Conservation (phyloP, 2,888 invertebrate genomes). For the Girardia tigrina region DNA sequence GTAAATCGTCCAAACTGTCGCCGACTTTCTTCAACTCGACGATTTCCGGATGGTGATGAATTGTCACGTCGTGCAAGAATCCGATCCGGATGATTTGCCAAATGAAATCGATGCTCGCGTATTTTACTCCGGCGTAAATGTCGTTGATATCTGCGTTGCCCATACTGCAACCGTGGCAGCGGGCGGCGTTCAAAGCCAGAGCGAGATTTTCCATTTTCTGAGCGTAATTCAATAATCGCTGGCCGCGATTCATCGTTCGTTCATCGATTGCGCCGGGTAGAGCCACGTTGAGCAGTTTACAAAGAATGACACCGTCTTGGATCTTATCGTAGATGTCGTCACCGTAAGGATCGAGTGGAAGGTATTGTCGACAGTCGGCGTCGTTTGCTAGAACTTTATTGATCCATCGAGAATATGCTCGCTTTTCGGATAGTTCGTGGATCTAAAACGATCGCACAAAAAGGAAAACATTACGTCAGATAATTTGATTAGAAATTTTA, state of each 20-base stretch:
- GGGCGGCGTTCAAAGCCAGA: not conserved
- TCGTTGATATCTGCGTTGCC: not conserved
- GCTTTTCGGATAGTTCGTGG: not conserved
- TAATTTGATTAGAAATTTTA: no score
- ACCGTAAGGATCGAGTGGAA: conserved; percentile 81
- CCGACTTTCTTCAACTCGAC: not conserved
- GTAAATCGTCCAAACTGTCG: not conserved
- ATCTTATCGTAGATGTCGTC: conserved; percentile 78
- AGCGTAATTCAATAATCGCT: not conserved
- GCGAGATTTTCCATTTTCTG: conserved; percentile 13
- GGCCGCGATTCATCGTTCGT: not conserved
- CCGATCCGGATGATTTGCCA: not conserved
- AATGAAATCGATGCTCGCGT: not conserved
- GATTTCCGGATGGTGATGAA: conserved; percentile 16
- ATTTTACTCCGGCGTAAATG: not conserved
- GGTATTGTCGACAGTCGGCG: conserved; percentile 66
- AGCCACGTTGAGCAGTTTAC: conserved; percentile 56
- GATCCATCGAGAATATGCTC: conserved; percentile 21
- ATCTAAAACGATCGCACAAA: not conserved
- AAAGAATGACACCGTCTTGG: conserved; percentile 82
- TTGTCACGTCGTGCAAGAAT: not conserved
- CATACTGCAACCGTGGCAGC: conserved; percentile 1
- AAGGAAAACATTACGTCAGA: no score
- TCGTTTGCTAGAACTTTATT: conserved; percentile 61
- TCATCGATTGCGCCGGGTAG: conserved; percentile 1